Percentiles rank a stretch among this genome's conserved stretches.
Conservation (phyloP, 2,888 invertebrate genomes). For the Oscheius sp. region DNA sequence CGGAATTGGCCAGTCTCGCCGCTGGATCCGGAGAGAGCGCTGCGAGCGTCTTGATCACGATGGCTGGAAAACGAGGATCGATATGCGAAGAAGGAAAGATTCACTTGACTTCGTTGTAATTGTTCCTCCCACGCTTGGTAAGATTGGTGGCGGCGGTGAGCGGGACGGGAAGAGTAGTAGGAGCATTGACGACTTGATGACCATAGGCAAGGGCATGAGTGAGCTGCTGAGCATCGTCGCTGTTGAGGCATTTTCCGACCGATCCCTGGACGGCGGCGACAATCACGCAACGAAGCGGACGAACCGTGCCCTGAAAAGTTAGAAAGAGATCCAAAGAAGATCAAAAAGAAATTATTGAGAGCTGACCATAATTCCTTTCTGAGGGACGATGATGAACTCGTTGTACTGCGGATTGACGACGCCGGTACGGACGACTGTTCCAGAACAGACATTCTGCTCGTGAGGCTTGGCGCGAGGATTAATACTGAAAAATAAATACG, state of each 20-base stretch:
- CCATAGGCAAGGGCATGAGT: constrained; percentile 46
- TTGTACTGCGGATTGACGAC: constrained; percentile 46
- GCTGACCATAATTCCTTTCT: constrained; percentile 23
- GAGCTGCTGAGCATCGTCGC: constrained; percentile 38
- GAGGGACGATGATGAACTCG: constrained; percentile 55
- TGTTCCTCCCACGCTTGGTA: constrained; percentile 56
- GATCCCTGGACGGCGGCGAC: constrained; percentile 36
- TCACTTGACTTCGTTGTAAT: constrained; percentile 45
- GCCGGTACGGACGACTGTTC: constrained; percentile 45
- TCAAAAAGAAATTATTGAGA: not conserved
- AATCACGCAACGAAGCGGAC: constrained; percentile 51
- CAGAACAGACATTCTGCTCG: constrained; percentile 51
- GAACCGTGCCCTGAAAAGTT: constrained; percentile 53
- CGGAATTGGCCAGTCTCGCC: constrained; percentile 18
- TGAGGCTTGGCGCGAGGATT: constrained; percentile 9
- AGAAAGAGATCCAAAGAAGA: not conserved
- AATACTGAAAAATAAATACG: constrained; percentile 12
- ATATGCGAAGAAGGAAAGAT: not conserved
- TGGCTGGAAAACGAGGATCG: constrained; percentile 5
- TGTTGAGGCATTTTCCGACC: constrained; percentile 26
- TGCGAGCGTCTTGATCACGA: constrained; percentile 13
- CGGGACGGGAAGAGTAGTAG: constrained; percentile 44
- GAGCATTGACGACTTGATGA: constrained; percentile 42
- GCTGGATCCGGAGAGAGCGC: constrained; percentile 16
- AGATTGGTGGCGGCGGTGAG: constrained; percentile 55